A percentile compares a stretch with the other conserved stretches of the same genome.
phyloP scores from a whole-genome alignment of 2,113 vertebrate genomes.

The Neomonachus schauinslandi region DNA sequence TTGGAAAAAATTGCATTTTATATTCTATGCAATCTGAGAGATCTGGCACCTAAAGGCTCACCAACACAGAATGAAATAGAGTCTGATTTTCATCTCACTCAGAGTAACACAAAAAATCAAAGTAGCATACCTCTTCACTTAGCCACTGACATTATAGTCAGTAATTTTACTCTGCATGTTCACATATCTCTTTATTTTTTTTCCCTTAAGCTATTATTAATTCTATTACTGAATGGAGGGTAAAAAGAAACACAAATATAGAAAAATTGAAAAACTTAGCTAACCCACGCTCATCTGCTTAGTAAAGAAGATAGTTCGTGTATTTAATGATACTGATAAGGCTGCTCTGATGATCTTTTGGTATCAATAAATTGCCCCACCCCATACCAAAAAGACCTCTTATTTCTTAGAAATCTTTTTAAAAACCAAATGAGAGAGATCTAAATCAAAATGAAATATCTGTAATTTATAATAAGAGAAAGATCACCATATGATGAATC shows the following conservation, averaged over 20 bases:
- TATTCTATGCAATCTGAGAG: neutral
- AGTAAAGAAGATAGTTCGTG: neutral
- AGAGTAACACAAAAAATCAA: neutral
- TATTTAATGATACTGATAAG: neutral
- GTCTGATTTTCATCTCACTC: conserved; percentile 21
- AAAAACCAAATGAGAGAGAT: neutral
- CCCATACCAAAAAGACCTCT: neutral
- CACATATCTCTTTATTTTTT: conserved; percentile 1
- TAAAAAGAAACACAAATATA: conserved; percentile 23
- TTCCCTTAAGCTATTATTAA: conserved; percentile 39
- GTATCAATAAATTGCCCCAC: neutral
- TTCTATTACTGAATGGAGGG: conserved; percentile 16
- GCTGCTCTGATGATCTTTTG: neutral
- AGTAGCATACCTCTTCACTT: neutral
- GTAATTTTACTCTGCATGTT: neutral
- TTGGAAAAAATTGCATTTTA: neutral
- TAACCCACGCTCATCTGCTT: neutral
- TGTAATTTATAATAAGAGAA: conserved; percentile 48
- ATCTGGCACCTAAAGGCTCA: neutral
- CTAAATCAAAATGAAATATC: conserved; percentile 58
- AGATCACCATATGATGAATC: neutral
- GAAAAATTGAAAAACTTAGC: neutral
- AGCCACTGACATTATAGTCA: conserved; percentile 20
- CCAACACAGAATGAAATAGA: neutral
- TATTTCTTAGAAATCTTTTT: neutral